Base-by-base conservation (phyloP, 2,113 vertebrate species). In the Agapornis roseicollis region DNA sequence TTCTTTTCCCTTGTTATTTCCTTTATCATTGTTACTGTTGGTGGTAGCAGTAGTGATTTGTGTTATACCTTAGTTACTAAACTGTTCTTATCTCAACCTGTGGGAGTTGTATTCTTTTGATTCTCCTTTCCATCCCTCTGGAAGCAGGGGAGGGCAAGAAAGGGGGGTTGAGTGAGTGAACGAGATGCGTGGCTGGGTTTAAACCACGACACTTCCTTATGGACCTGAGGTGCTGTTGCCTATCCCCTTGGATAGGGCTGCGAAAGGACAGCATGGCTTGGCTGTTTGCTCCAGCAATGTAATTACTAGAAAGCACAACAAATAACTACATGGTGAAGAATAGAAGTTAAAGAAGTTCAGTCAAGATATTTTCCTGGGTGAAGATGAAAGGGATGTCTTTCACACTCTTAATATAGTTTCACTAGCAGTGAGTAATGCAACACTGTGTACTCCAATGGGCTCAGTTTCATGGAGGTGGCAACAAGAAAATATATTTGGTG, bases 401-500 rank as follows among this genome's bases (percentile, higher is more conserved):
- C 93, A 76, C 68, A 68, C 77, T 81, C 83, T 65, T 92, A 84
- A 86, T 88, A 86, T 79, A 96, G 83, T 89, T 74, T 86, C 93
- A 96, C 88, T 94, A 93, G 82, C 88, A 80, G 60, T 78, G 82
- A 94, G 83, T 90, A 94, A 95, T 81, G 72, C 80, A 78, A 56
- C 70, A 8, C 83, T 24, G 16, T 85, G 46, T 37, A 33, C 17
- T 79, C 80, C 92, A 93, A 81, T 86, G 80, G 85, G 77, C 88
- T 90, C 47, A 20, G 72, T 78, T 86, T 92, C 50, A 12, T 52
- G 72, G 70, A 90, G 77, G 85, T 92, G 92, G 77, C 37, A 86
- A 74, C 18, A 64, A 47, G 91, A 74, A 90, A 80, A 76, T 90
- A 11, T 81, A 79, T 92, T 94, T 94, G 73, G 92, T 94, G 83